Conservation (phyloP, 2,888 invertebrate genomes). For the Ditula angustiorana region DNA sequence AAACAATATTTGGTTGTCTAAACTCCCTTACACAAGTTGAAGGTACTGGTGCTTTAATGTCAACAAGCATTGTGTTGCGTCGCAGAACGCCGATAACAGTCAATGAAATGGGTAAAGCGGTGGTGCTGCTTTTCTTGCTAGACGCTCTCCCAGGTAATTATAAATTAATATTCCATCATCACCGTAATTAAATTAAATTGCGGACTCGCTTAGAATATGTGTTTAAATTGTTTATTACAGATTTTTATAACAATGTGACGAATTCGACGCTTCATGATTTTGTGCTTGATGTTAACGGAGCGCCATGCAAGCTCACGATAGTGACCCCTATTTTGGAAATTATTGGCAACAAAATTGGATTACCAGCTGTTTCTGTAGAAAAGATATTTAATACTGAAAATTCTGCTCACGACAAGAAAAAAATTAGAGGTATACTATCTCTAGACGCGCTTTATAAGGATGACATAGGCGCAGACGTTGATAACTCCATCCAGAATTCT, state of each 20-base stretch:
- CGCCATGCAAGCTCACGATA: neutral
- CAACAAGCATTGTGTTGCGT: slow-evolving; percentile 31
- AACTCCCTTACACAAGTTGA: no score
- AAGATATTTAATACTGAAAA: neutral
- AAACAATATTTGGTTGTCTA: no score
- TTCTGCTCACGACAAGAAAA: slow-evolving; percentile 30
- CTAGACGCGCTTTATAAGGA: slow-evolving; percentile 20
- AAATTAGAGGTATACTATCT: slow-evolving; percentile 35
- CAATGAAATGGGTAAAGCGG: slow-evolving; percentile 49
- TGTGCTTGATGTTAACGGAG: neutral
- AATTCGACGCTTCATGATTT: slow-evolving; percentile 16
- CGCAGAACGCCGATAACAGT: slow-evolving; percentile 20
- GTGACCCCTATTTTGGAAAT: slow-evolving; percentile 13
- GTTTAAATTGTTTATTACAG: slow-evolving; percentile 6
- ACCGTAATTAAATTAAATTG: no score
- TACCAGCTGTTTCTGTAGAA: neutral
- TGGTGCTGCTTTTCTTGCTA: slow-evolving; percentile 56
- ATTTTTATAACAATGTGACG: slow-evolving; percentile 26
- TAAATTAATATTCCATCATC: slow-evolving; percentile 3
- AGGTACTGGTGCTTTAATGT: slow-evolving; percentile 19
- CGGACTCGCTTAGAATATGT: no score
- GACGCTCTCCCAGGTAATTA: slow-evolving; percentile 55
- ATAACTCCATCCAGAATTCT: slow-evolving; percentile 21
- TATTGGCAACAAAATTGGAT: slow-evolving; percentile 10
- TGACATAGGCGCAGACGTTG: slow-evolving; percentile 28